phyloP scores from a whole-genome alignment of 2,888 invertebrate genomes.

The Buathra laborator region DNA sequence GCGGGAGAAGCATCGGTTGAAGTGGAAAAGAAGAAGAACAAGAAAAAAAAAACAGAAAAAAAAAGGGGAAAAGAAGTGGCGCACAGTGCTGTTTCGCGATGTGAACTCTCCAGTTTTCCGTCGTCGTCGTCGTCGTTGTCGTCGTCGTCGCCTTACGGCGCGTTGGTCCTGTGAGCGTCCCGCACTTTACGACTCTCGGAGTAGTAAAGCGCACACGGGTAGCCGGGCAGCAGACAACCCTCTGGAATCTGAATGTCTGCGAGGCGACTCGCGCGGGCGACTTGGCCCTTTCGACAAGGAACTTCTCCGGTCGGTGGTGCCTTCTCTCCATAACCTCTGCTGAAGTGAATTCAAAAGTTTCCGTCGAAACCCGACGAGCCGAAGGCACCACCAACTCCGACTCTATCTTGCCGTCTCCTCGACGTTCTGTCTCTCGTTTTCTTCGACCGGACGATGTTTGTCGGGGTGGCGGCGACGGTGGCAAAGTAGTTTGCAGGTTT shows the following conservation, averaged over 20 bases:
- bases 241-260: conserved; percentile 60
- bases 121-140: conserved; percentile 9
- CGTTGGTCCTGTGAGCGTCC: conserved; percentile 11
- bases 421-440: not conserved
- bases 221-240: conserved; percentile 41
- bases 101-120: conserved; percentile 31
- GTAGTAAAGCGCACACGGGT: conserved; percentile 47
- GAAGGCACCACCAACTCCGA: not conserved
- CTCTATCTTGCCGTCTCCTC: not conserved
- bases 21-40: conserved; percentile 3
- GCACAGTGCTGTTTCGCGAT: conserved; percentile 10
- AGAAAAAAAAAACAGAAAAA: not conserved
- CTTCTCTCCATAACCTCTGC: not conserved
- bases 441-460: conserved; percentile 45
- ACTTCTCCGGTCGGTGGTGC: conserved; percentile 19
- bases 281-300: conserved; percentile 33
- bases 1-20: not conserved
- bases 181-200: conserved; percentile 47
- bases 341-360: conserved; percentile 57
- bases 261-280: conserved; percentile 20
- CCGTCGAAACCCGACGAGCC: conserved; percentile 9
- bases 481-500: conserved; percentile 38
- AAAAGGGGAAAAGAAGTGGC: not conserved
- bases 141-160: conserved; percentile 34
- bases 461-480: conserved; percentile 27